Conservation (phyloP, 2,797 vertebrate genomes). For the Euthynnus affinis region DNA sequence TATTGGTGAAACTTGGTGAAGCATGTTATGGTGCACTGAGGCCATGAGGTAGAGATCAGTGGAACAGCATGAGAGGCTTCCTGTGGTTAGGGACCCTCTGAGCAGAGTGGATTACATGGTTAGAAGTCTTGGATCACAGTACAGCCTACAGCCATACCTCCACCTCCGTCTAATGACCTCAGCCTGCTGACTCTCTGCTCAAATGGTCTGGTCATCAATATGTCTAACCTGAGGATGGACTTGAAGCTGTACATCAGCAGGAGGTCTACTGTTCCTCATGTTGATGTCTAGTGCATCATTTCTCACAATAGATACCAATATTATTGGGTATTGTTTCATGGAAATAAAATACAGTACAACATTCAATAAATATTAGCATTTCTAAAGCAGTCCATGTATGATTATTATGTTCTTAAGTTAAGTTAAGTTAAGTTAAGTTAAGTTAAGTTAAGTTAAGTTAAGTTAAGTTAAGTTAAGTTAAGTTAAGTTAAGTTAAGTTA, state of each 20-base stretch:
- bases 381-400: too few relatives aligned
- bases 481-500: too few relatives aligned
- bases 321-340: background rate
- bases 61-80: slow-evolving; percentile 72
- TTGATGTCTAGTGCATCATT: slow-evolving; percentile 35
- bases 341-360: background rate
- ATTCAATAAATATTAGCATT: background rate
- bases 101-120: slow-evolving; percentile 75
- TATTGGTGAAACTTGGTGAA: slow-evolving; percentile 39
- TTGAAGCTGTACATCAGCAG: slow-evolving; percentile 56
- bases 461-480: too few relatives aligned
- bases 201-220: slow-evolving; percentile 67
- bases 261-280: slow-evolving; percentile 49
- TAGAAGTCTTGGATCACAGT: slow-evolving; percentile 79
- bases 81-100: slow-evolving; percentile 76
- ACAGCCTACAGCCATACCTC: slow-evolving; percentile 77
- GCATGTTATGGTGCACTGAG: slow-evolving; percentile 24
- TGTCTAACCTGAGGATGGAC: slow-evolving; percentile 68
- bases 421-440: too few relatives aligned
- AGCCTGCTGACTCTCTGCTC: slow-evolving; percentile 52
- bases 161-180: slow-evolving; percentile 71
- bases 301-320: slow-evolving; percentile 11
- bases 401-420: too few relatives aligned
- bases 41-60: slow-evolving; percentile 70
- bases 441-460: too few relatives aligned